Base-by-base conservation (phyloP, 2,888 invertebrate species). In the Orthosia gracilis region DNA sequence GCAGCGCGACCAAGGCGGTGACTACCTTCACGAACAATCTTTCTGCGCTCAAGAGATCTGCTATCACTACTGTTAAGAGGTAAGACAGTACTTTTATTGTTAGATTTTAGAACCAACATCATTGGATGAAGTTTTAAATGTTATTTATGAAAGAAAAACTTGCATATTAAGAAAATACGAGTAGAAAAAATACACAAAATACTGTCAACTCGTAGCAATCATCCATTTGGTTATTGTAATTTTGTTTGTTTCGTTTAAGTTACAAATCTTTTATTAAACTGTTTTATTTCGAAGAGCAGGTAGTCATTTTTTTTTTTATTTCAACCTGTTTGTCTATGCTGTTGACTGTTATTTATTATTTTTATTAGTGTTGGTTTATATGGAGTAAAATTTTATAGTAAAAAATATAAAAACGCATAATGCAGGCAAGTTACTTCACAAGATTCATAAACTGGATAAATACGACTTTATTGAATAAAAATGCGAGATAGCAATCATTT, bases 51-150 rank as follows among this genome's bases (percentile, higher is more conserved):
- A 96, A 95, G 89, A 87, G 96, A 75, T 93, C 95, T 3, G 96
- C 96, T 63, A 93, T 96, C 7, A 89, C 96, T 54, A 94, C 95
- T 85, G 92, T 96, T 67, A 96, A 96, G 81, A 96, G 95, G 96
- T 96, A 85, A 91, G 73, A 49, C 1, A 23, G 11, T 40, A 18
- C 2, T 62, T 57, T 52, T 55, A 9, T 65, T 50, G 0, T 26
- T 59, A 23, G 9, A 58, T 52, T 1, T 4, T 54, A 17, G 3
- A 69, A 17, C 21, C 21, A 17, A 26, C 50, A 67, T 2, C 17
- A 23, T 45, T 67, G n/a, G 17, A 57, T 73, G 3, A 15, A 15
- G 40, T 9, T 15, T 40, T 9, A 26, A 7, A 7, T 17, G 7
- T 40, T 40, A 40, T 1, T 40, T 40, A 40, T 40, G 40, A 40